These are phyloP conservation scores for Coenonympha glycerion DNA, from an alignment of 2,888 invertebrate species.

Conservation along the genomic window DNA sequence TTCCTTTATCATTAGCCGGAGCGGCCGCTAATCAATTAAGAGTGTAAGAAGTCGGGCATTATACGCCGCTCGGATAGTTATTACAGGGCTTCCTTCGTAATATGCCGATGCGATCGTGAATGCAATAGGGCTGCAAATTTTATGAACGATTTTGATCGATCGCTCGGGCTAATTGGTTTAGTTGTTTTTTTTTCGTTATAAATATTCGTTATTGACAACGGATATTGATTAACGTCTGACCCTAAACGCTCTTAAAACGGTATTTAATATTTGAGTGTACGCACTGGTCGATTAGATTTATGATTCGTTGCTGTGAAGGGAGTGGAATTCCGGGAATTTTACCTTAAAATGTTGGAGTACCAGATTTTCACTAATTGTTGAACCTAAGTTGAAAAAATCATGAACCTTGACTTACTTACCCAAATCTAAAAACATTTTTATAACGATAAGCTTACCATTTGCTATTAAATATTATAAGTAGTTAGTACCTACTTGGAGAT, in stretches of 20 bases:
- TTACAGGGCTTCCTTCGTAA: conserved; percentile 69
- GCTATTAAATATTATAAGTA: too few relatives aligned
- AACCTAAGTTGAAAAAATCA: too few relatives aligned
- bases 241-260: not conserved
- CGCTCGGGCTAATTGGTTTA: conserved; percentile 48
- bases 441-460: too few relatives aligned
- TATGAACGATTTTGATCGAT: conserved; percentile 63
- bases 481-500: too few relatives aligned
- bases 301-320: too few relatives aligned
- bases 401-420: too few relatives aligned
- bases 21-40: conserved; percentile 78
- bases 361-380: too few relatives aligned
- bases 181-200: conserved; percentile 10
- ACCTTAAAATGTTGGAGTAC: too few relatives aligned
- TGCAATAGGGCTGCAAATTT: conserved; percentile 72
- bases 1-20: conserved; percentile 75
- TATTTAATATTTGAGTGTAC: not conserved
- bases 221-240: not conserved
- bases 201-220: conserved; percentile 8
- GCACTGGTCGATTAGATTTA: too few relatives aligned
- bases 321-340: too few relatives aligned
- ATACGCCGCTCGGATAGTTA: conserved; percentile 72
- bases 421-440: too few relatives aligned
- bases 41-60: conserved; percentile 75
- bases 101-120: conserved; percentile 73